These are phyloP conservation scores for Anolis apletophallus DNA, from an alignment of 2,797 vertebrate species.

Conservation along the genomic window DNA sequence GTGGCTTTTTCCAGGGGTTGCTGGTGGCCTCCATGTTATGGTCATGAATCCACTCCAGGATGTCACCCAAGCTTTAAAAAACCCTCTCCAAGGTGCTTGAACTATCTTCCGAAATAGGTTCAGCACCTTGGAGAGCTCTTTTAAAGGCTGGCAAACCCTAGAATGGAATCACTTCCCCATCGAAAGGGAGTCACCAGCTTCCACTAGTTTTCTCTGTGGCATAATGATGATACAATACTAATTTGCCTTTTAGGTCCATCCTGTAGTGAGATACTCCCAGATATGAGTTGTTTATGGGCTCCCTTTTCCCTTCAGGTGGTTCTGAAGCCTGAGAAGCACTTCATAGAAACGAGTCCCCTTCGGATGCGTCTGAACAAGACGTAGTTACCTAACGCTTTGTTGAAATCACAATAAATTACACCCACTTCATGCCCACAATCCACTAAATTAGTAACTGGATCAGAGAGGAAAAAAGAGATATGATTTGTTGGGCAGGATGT, in stretches of 20 bases:
- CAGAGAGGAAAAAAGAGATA: background rate
- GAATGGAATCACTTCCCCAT: too few relatives aligned
- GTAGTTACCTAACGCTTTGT: background rate
- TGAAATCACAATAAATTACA: background rate
- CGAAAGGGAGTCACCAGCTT: too few relatives aligned
- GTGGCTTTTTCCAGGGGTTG: too few relatives aligned
- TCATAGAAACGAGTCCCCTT: too few relatives aligned
- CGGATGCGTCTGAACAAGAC: background rate
- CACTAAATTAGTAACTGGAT: background rate
- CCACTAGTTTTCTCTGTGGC: background rate
- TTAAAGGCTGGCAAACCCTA: too few relatives aligned
- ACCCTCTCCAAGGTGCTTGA: too few relatives aligned
- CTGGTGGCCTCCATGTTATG: too few relatives aligned
- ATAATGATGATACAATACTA: background rate
- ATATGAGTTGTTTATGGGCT: background rate
- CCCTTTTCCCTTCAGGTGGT: background rate
- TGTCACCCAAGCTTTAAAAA: too few relatives aligned
- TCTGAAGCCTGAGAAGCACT: background rate
- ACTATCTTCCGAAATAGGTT: too few relatives aligned
- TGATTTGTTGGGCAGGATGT: background rate
- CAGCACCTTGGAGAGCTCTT: too few relatives aligned
- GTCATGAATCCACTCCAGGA: too few relatives aligned
- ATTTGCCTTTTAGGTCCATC: background rate
- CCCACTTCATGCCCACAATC: background rate
- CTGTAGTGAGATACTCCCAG: background rate